Conservation (phyloP, 2,888 invertebrate genomes). For the Zhengitettix transpicula region DNA sequence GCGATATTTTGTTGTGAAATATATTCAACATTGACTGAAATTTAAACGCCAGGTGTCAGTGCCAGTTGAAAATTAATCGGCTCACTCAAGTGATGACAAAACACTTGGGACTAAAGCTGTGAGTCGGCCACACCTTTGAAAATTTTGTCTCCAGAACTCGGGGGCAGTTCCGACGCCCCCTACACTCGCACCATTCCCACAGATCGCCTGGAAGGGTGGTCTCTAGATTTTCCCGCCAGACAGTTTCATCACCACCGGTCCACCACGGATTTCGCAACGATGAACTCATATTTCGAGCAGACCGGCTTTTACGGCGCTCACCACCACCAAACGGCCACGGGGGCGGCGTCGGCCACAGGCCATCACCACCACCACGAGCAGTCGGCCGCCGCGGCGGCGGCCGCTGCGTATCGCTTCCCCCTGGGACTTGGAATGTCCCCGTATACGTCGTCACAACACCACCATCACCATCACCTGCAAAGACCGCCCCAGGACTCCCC, state of each 20-base stretch:
- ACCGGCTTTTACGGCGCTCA: slow-evolving; percentile 87
- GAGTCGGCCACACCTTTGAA: too few species aligned
- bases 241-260: neutral
- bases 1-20: too few species aligned
- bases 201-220: too few species aligned
- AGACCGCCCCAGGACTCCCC: slow-evolving; percentile 79
- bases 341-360: slow-evolving; percentile 30
- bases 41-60: too few species aligned
- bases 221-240: too few species aligned
- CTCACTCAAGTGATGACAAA: too few species aligned
- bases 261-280: slow-evolving; percentile 21
- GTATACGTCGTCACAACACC: slow-evolving; percentile 49
- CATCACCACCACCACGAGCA: slow-evolving; percentile 50
- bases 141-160: too few species aligned
- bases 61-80: too few species aligned
- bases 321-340: slow-evolving; percentile 59
- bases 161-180: too few species aligned
- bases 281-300: slow-evolving; percentile 95
- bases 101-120: too few species aligned
- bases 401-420: slow-evolving; percentile 68
- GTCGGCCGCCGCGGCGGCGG: slow-evolving; percentile 38
- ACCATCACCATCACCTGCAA: slow-evolving; percentile 49
- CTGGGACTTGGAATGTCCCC: slow-evolving; percentile 72
- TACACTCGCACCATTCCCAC: too few species aligned
- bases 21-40: too few species aligned